Conservation (phyloP, 2,113 vertebrate species). For the Trematocara marginatum region DNA sequence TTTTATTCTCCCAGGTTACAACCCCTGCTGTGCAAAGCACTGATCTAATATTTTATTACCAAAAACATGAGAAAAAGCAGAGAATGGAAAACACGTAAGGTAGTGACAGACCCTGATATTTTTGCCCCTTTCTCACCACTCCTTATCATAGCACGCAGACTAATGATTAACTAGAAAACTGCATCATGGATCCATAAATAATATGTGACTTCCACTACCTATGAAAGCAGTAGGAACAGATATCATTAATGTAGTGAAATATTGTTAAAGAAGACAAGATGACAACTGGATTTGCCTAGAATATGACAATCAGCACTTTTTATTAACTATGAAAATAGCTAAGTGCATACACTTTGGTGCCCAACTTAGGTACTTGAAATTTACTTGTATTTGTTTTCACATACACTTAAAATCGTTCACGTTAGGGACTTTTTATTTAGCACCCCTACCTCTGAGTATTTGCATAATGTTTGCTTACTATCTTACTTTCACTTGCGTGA, state of each 20-base stretch:
- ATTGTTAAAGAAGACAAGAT: not conserved
- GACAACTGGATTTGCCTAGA: not conserved
- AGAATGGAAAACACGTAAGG: not conserved
- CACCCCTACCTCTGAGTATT: not conserved
- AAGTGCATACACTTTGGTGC: not conserved
- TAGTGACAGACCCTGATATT: not conserved
- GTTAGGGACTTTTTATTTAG: not conserved
- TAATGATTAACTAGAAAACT: conserved; percentile 45
- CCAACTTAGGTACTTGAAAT: not conserved
- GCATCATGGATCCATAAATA: not conserved
- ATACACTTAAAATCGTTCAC: not conserved
- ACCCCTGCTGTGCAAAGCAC: not conserved
- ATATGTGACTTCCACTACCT: not conserved
- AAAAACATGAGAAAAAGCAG: not conserved
- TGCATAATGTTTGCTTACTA: not conserved
- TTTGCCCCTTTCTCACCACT: not conserved
- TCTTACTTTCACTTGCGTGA: not conserved
- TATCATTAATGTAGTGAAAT: not conserved
- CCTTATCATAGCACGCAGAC: conserved; percentile 25
- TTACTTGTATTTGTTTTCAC: not conserved
- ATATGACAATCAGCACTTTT: not conserved
- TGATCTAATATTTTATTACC: not conserved
- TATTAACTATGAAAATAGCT: not conserved
- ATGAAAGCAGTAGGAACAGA: not conserved
- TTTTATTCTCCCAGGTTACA: not conserved